These are phyloP conservation scores for Graphium colonna DNA, from an alignment of 2,888 invertebrate species.

Conservation along the genomic window DNA sequence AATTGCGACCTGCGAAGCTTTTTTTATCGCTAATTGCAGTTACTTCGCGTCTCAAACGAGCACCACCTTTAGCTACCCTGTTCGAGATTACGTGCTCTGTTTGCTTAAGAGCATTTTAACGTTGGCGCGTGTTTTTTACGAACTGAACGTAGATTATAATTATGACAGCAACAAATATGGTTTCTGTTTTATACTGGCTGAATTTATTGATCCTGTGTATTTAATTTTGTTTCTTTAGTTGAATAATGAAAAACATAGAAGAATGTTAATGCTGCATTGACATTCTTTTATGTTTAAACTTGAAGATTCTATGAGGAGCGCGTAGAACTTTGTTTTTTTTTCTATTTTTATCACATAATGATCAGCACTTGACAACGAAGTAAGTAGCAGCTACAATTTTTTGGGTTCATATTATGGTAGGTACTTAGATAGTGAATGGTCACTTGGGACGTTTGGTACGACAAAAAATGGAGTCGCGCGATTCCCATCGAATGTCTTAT, in stretches of 20 bases:
- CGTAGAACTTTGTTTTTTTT: too few relatives aligned
- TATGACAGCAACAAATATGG: neutral
- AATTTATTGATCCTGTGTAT: neutral
- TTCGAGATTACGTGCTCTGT: constrained; percentile 20
- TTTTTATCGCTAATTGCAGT: constrained; percentile 26
- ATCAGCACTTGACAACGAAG: too few relatives aligned
- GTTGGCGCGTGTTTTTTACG: neutral
- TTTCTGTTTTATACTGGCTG: neutral
- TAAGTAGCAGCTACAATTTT: too few relatives aligned
- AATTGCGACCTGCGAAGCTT: constrained; percentile 37
- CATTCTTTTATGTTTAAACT: too few relatives aligned
- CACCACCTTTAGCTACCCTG: constrained; percentile 1
- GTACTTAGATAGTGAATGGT: neutral
- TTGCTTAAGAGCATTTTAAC: constrained; percentile 22
- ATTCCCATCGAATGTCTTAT: neutral
- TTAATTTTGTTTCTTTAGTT: neutral
- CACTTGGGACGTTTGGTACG: neutral
- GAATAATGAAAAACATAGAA: too few relatives aligned
- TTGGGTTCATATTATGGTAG: too few relatives aligned
- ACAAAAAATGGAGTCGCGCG: neutral
- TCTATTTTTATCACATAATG: too few relatives aligned
- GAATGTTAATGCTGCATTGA: too few relatives aligned
- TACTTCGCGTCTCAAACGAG: constrained; percentile 22
- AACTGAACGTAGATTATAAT: neutral
- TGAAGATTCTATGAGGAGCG: too few relatives aligned